These are phyloP conservation scores for Nipponia nippon DNA, from an alignment of 2,113 vertebrate genomes.

Conservation along the genomic window DNA sequence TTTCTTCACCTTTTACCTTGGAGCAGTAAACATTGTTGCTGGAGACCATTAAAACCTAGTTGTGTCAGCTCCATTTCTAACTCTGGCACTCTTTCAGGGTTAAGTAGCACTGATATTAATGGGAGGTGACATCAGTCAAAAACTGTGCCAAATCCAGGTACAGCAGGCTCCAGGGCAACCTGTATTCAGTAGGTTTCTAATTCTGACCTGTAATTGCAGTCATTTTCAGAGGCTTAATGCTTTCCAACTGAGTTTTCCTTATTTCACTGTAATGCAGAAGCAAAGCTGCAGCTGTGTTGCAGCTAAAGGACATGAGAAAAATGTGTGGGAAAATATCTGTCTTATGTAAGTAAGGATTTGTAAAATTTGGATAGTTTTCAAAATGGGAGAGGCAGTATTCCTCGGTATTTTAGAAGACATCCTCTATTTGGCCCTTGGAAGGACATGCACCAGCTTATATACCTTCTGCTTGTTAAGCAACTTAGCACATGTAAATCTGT, in stretches of 20 bases:
- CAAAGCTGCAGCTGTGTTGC: not conserved
- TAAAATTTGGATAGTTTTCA: not conserved
- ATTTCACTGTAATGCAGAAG: not conserved
- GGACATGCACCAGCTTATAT: not conserved
- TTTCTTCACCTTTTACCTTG: conserved; percentile 33
- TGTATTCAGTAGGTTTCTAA: not conserved
- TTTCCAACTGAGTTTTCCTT: not conserved
- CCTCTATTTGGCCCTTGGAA: not conserved
- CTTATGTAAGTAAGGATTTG: not conserved
- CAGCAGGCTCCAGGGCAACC: not conserved
- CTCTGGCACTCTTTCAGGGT: not conserved
- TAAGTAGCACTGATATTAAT: conserved; percentile 18
- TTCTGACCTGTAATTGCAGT: conserved; percentile 13
- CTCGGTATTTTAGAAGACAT: accelerated
- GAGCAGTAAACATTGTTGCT: conserved; percentile 21
- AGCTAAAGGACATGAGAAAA: not conserved
- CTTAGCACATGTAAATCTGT: not conserved
- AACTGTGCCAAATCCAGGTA: not conserved
- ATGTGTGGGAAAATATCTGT: accelerated
- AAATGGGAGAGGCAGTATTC: not conserved
- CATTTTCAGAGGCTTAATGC: not conserved
- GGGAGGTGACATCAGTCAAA: conserved; percentile 9
- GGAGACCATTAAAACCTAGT: conserved; percentile 6
- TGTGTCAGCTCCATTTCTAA: conserved; percentile 1
- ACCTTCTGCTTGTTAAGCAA: not conserved